Percentiles rank a stretch among this genome's conserved stretches.
Evolutionary conservation across 2,888 invertebrate genomes (phyloP).

Genomic region (Pseudanteris insignis): DNA sequence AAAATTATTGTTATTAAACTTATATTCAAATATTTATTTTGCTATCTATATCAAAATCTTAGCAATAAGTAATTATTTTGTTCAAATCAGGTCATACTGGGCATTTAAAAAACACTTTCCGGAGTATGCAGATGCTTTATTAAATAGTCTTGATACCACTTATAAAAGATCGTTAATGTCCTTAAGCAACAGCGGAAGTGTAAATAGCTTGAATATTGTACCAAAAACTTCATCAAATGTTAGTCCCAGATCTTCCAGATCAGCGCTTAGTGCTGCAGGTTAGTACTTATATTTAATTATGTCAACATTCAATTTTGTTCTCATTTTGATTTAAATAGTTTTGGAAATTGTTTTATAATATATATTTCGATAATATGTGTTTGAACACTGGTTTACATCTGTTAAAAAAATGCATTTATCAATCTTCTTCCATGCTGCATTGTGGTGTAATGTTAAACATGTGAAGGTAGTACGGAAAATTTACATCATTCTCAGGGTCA

Average conservation of each 20-base stretch:
- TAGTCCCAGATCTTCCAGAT: conserved; percentile 63
- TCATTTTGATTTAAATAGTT: no score
- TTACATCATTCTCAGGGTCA: conserved; percentile 66
- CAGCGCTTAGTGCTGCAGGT: conserved; percentile 68
- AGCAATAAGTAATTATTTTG: no score
- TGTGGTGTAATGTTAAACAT: conserved; percentile 55
- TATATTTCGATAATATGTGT: no score
- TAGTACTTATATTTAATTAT: conserved; percentile 29
- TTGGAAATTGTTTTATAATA: no score
- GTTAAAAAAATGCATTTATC: conserved; percentile 34
- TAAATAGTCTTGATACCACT: conserved; percentile 82
- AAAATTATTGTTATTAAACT: not conserved
- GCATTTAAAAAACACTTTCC: conserved; percentile 91
- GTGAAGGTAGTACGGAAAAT: conserved; percentile 72
- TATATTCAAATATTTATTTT: not conserved
- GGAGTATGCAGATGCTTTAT: conserved; percentile 85
- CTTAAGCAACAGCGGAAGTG: conserved; percentile 69
- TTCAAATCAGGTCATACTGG: conserved; percentile 90
- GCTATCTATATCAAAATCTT: not conserved
- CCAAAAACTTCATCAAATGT: conserved; percentile 64
- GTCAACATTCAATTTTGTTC: no score
- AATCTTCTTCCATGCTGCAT: conserved; percentile 62
- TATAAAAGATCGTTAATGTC: conserved; percentile 77
- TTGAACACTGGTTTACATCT: no score
- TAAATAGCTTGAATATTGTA: conserved; percentile 67